Percentiles rank a stretch among this genome's conserved stretches.
Conservation (phyloP, 2,113 vertebrate genomes). For the Garra rufa region DNA sequence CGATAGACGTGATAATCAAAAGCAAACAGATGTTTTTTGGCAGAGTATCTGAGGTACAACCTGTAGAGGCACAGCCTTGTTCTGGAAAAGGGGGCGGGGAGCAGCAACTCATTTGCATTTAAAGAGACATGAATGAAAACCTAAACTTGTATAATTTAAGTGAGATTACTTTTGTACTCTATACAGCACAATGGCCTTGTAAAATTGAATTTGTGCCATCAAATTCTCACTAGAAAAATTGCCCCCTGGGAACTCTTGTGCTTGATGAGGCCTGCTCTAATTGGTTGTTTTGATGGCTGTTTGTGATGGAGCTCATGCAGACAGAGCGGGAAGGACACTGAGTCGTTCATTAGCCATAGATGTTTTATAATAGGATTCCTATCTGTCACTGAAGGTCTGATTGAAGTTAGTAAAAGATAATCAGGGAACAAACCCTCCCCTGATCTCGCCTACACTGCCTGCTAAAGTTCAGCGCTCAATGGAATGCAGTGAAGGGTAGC, state of each 20-base stretch:
- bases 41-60: too few species aligned
- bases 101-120: too few species aligned
- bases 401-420: conserved; percentile 23
- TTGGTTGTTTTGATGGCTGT: conserved; percentile 55
- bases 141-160: too few species aligned
- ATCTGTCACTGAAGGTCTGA: conserved; percentile 17
- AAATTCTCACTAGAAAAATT: conserved; percentile 40
- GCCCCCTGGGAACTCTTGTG: conserved; percentile 50
- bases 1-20: too few species aligned
- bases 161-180: not conserved
- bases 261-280: conserved; percentile 58
- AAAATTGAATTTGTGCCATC: conserved; percentile 18
- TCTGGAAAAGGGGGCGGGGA: too few species aligned
- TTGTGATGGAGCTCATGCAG: not conserved
- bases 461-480: conserved; percentile 36
- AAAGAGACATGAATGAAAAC: too few species aligned
- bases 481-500: conserved; percentile 49
- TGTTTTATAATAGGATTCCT: conserved; percentile 21
- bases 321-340: conserved; percentile 5
- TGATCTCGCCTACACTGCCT: not conserved
- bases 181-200: conserved; percentile 35
- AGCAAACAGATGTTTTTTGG: too few species aligned
- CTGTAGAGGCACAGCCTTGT: too few species aligned
- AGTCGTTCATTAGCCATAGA: conserved; percentile 27
- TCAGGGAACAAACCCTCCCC: conserved; percentile 17